Conservation (phyloP, 2,113 vertebrate genomes). For the Picathartes gymnocephalus region DNA sequence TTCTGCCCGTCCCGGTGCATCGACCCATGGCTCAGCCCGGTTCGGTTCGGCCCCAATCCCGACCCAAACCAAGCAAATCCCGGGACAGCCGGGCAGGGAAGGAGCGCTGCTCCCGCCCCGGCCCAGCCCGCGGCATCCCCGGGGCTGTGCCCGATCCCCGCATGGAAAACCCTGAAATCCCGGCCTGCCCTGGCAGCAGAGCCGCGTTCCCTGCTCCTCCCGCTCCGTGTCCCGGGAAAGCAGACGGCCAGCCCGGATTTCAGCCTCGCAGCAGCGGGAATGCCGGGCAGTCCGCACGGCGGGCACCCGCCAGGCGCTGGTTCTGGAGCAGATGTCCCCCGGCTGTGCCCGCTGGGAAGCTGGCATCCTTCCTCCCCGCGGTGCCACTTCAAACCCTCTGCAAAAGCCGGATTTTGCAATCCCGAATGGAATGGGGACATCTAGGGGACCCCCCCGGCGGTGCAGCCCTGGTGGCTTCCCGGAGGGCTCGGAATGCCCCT, state of each 20-base stretch:
- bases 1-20: background rate
- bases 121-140: background rate
- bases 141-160: background rate
- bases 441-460: constrained; percentile 48
- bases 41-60: background rate
- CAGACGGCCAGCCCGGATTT: fast-evolving
- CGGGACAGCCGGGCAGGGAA: background rate
- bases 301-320: background rate
- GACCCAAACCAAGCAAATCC: background rate
- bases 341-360: background rate
- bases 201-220: background rate
- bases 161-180: fast-evolving
- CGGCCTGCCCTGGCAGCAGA: background rate
- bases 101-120: too few species aligned
- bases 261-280: background rate
- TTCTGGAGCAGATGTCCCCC: background rate
- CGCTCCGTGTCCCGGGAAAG: background rate
- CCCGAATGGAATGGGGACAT: constrained; percentile 34
- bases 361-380: background rate
- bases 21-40: background rate
- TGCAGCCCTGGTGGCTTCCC: background rate
- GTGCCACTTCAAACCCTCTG: background rate
- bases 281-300: background rate
- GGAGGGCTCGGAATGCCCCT: fast-evolving
- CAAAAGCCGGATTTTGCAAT: background rate